Evolutionary conservation across 2,113 vertebrate species (phyloP), one percentile per base, ranked within the genome.

Genomic region (Alaudala cheleensis): DNA sequence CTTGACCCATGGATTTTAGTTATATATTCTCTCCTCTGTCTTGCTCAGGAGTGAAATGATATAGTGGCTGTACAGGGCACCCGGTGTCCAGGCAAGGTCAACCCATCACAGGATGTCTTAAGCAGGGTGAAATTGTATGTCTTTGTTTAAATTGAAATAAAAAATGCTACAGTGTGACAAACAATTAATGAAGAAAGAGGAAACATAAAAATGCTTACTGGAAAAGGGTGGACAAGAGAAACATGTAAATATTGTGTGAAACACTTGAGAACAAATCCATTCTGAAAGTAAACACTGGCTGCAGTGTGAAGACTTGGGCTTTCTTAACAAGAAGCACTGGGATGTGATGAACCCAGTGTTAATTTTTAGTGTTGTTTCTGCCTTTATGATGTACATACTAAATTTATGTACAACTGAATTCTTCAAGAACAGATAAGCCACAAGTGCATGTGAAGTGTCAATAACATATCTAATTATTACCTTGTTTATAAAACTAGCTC

Each of bases 31-130:
- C 6, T 79, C 28, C 4, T 8, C 14, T 71, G 7, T 67, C 11
- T 14, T 34, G 40, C 16, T 72, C 19, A 71, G 18, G 6, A 61
- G 6, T 26, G 40, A 24, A 78, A 14, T 3, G 8, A 39, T 28
- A 23, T 3, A 44, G 18, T 4, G 5, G 23, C 21, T 50, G 61
- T 21, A 40, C 18, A 34, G 37, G 33, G 10, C 33, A 78, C 22
- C 6, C 21, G 18, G 3, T 13, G 2, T 49, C 39, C 20, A 29
- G 45, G 6, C 0, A 2, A 34, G 21, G 25, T 57, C 13, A 67
- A 19, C 11, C 9, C 53, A 40, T 11, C 5, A 25, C 11, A 14
- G 16, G 4, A 2, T 67, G 11, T 47, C 28, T 77, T 4, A 60
- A 61, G 26, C 4, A 65, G 15, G 26, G 7, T 17, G 11, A 84